Conservation (phyloP, 2,888 invertebrate genomes). For the Hirtodrosophila cameraria region DNA sequence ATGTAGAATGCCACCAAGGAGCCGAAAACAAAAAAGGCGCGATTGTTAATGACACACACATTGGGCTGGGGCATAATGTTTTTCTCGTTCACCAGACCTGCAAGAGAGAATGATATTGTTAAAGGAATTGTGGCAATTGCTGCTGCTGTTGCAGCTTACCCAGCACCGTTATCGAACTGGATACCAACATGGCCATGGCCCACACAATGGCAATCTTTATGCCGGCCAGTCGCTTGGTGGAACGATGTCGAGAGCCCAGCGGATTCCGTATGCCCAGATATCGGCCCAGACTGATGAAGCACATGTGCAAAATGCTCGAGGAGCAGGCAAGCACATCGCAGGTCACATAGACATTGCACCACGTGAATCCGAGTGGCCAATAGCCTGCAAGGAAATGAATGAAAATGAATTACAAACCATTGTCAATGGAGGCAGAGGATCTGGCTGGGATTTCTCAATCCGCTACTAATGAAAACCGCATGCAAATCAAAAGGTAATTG, state of each 20-base stretch:
- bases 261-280: conserved; percentile 96
- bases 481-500: conserved; percentile 54
- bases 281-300: conserved; percentile 93
- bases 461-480: conserved; percentile 26
- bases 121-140: neutral
- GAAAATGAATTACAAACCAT: neutral
- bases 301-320: conserved; percentile 97
- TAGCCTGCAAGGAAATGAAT: conserved; percentile 87
- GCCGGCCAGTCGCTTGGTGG: conserved; percentile 92
- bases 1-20: conserved; percentile 97
- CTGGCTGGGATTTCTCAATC: neutral
- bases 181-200: conserved; percentile 95
- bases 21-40: conserved; percentile 94
- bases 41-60: conserved; percentile 92
- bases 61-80: conserved; percentile 93
- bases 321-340: conserved; percentile 98
- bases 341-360: conserved; percentile 98
- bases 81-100: conserved; percentile 90
- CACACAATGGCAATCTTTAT: conserved; percentile 96
- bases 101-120: neutral
- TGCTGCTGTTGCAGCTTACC: conserved; percentile 86
- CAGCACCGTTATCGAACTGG: conserved; percentile 92
- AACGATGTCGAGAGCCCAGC: conserved; percentile 92
- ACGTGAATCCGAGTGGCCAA: conserved; percentile 95
- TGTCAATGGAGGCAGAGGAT: neutral